Evolutionary conservation across 1,140 invertebrate genomes (phyloP), one percentile per base, ranked within the genome.

Genomic region (Panulirus ornatus): DNA sequence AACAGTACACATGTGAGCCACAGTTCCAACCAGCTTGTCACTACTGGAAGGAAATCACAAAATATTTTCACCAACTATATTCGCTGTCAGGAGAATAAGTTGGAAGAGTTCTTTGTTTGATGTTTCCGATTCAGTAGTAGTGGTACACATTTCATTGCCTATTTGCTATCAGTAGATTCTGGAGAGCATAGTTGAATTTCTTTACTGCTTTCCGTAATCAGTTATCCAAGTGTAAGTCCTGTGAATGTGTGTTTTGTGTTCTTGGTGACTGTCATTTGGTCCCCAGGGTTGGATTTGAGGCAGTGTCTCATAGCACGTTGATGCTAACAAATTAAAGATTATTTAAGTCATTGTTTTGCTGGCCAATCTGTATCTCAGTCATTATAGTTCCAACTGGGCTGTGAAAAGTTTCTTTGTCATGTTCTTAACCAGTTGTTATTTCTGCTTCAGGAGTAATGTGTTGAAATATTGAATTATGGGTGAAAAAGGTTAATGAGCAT

Each of bases 351-450:
- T 86, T 66, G 40, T 63, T 88, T 88, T 79, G 73, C 85, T 79
- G 73, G 85, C 85, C 58, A 88, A 88, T 88, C 79, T 84, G 81
- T 51, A 79, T 88, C 85, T 88, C 87, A 89, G 87, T 89, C 87
- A 58, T 89, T 66, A 83, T 82, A 89, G 70, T 89, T 89, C 81
- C 79, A 89, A 83, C 87, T 89, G 87, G 79, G 87, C 87, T 89
- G 87, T 89, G 87, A 89, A 89, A 83, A 58, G 40, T 86, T 71
- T 85, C 16, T 34, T 87, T 88, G 85, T 88, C 73, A 70, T 88
- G 44, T 51, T 88, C 73, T 81, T 79, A 79, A 78, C 85, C 85
- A 88, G 75, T 88, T 88, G 85, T 88, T 71, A 88, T 47, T 83
- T 83, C 27, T 83, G 27, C 51, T 79, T 75, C 34, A 73, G 81